Evolutionary conservation across 1,140 invertebrate species (phyloP).

Genomic region (Cydia amplana): DNA sequence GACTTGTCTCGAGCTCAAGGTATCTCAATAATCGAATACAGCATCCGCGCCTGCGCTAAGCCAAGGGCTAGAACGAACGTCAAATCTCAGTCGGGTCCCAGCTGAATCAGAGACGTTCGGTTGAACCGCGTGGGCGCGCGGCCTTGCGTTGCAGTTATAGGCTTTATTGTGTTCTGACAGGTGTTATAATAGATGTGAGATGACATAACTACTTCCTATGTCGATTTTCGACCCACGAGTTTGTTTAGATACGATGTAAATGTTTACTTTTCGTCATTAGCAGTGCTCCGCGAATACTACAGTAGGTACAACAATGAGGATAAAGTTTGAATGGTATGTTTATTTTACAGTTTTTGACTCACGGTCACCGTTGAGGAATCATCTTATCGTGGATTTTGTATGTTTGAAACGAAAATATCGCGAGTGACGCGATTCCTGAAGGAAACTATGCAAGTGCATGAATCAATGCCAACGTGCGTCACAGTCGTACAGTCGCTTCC

Average conservation of each 20-base stretch:
- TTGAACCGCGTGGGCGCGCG: neutral
- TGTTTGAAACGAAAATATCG: neutral
- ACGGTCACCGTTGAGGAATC: neutral
- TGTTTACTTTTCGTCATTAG: conserved; percentile 15
- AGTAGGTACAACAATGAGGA: conserved; percentile 16
- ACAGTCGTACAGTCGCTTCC: neutral
- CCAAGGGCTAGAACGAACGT: no score
- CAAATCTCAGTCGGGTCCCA: conserved; percentile 12
- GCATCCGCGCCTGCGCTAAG: conserved; percentile 11
- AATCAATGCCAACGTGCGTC: conserved; percentile 21
- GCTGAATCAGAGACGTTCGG: neutral
- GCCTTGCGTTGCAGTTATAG: conserved; percentile 13
- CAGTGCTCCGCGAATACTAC: neutral
- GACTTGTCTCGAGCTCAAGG: neutral
- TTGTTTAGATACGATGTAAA: conserved; percentile 7
- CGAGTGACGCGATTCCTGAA: neutral
- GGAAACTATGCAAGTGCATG: conserved; percentile 21
- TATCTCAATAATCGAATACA: conserved; percentile 22
- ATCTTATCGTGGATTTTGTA: neutral
- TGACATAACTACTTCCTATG: conserved; percentile 22
- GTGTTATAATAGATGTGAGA: conserved; percentile 19
- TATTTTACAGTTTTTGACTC: conserved; percentile 6
- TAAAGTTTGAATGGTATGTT: conserved; percentile 32
- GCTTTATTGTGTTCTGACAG: conserved; percentile 23
- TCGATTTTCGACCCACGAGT: conserved; percentile 19